These are phyloP conservation scores for Chamaea fasciata DNA, from an alignment of 2,113 vertebrate genomes.

Conservation along the genomic window DNA sequence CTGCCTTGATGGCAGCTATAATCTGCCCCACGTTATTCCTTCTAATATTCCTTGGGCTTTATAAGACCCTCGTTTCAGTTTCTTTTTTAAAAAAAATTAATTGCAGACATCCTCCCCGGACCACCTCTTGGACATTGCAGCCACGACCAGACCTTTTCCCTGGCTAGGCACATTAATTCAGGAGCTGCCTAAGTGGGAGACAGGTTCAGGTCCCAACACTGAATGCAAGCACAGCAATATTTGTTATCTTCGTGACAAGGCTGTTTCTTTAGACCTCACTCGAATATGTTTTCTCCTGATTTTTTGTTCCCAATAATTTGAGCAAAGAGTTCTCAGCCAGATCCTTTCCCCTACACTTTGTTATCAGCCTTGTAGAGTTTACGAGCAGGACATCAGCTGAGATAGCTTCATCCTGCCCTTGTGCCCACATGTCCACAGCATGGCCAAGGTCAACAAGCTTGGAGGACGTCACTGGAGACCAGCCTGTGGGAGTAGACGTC, in stretches of 20 bases:
- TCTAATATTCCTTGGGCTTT: not conserved
- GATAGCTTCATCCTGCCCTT: not conserved
- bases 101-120: not conserved
- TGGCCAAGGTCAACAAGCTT: not conserved
- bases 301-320: constrained; percentile 2
- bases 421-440: not conserved
- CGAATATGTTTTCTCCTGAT: not conserved
- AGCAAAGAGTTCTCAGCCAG: not conserved
- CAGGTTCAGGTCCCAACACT: not conserved
- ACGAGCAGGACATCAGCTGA: not conserved
- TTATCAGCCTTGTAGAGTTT: not conserved
- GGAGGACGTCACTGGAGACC: not conserved
- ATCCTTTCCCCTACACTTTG: not conserved
- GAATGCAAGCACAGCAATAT: not conserved
- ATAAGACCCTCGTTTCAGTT: not conserved
- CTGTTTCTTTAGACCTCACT: not conserved
- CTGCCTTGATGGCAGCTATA: not conserved
- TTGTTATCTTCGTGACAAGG: not conserved
- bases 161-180: not conserved
- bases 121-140: not conserved
- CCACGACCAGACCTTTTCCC: not conserved
- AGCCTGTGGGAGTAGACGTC: too few species aligned
- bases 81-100: not conserved
- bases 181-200: not conserved
- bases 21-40: not conserved